phyloP scores from a whole-genome alignment of 2,797 vertebrate species.

The Triplophysa yarkandensis region DNA sequence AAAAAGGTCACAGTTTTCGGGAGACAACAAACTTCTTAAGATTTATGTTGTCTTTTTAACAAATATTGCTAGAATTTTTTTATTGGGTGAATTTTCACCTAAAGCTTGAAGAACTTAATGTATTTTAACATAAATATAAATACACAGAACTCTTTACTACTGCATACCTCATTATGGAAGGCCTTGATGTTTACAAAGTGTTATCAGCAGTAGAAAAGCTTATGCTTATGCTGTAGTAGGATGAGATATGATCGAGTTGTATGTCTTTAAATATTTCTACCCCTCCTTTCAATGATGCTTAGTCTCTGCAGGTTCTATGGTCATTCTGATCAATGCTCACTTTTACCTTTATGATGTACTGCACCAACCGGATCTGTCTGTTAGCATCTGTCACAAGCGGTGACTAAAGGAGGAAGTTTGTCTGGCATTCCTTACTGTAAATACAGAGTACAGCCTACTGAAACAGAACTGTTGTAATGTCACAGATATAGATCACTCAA shows the following conservation, averaged over 20 bases:
- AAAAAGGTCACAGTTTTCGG: too few relatives aligned
- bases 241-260: not conserved
- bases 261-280: not conserved
- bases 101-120: not conserved
- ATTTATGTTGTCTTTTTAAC: too few relatives aligned
- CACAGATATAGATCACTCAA: not conserved
- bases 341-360: not conserved
- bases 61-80: too few relatives aligned
- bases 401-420: not conserved
- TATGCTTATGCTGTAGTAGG: too few relatives aligned
- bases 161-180: not conserved
- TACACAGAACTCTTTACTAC: not conserved
- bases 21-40: too few relatives aligned
- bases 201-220: not conserved
- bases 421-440: slow-evolving; percentile 8
- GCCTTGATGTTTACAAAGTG: not conserved
- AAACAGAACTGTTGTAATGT: not conserved
- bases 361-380: not conserved
- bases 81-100: too few relatives aligned
- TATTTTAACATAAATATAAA: not conserved
- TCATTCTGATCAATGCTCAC: not conserved
- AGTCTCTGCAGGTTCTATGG: too few relatives aligned
- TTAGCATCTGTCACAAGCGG: not conserved
- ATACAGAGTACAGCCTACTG: not conserved
- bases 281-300: not conserved